Percentiles rank a stretch among this genome's conserved stretches.
phyloP scores from a whole-genome alignment of 2,113 vertebrate genomes.

The Oncorhynchus tshawytscha region DNA sequence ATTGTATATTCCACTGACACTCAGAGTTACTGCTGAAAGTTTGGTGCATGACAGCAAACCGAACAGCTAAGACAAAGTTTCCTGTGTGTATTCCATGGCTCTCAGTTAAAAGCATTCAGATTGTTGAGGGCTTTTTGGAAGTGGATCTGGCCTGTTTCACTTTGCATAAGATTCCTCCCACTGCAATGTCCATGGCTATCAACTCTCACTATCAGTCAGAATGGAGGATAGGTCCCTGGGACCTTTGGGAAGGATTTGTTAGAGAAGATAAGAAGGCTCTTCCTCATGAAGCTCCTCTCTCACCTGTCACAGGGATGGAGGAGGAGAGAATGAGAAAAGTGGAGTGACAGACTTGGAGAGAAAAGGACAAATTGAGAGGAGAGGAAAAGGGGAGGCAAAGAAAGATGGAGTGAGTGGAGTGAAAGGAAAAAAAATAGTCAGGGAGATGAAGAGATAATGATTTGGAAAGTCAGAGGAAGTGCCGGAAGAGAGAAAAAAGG shows the following conservation, averaged over 20 bases:
- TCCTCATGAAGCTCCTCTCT: not conserved
- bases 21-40: not conserved
- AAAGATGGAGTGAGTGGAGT: not conserved
- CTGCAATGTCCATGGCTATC: not conserved
- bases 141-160: not conserved
- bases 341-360: constrained; percentile 3
- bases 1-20: not conserved
- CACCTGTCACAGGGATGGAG: not conserved
- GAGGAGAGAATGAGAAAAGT: not conserved
- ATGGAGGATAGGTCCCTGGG: constrained; percentile 6
- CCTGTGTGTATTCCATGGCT: not conserved
- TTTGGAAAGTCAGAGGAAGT: constrained; percentile 1
- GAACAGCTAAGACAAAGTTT: not conserved
- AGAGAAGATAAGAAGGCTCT: constrained; percentile 18
- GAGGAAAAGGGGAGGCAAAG: not conserved
- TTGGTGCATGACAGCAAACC: not conserved
- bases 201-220: not conserved
- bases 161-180: not conserved
- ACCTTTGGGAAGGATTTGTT: constrained; percentile 14
- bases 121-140: not conserved
- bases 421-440: not conserved
- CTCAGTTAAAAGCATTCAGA: no score
- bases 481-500: not conserved
- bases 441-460: not conserved
- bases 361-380: not conserved